Conservation (phyloP, 2,113 vertebrate species). For the Cricetomys ansorgei region DNA sequence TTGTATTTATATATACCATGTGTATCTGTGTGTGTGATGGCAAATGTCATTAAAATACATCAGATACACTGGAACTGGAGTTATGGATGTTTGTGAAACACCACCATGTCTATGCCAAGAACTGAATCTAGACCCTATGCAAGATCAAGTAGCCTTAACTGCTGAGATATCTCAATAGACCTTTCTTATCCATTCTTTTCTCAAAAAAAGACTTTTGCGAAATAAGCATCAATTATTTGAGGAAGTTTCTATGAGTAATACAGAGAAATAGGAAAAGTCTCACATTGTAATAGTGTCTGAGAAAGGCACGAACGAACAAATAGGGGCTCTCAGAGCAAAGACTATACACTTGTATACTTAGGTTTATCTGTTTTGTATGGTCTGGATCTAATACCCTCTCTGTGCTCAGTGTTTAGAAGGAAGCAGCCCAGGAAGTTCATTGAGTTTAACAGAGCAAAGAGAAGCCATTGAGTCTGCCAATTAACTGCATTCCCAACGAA, state of each 20-base stretch:
- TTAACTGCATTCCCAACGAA: neutral
- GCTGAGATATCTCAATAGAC: neutral
- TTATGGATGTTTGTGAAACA: neutral
- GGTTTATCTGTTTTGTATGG: accelerated
- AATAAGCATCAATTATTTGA: neutral
- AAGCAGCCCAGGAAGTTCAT: neutral
- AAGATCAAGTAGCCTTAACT: neutral
- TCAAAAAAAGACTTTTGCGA: neutral
- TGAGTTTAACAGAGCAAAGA: neutral
- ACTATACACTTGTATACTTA: neutral
- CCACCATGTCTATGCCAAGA: neutral
- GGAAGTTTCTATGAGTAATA: neutral
- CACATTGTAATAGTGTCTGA: neutral
- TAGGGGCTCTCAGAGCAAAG: neutral
- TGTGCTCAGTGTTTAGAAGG: neutral
- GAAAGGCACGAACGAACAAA: neutral
- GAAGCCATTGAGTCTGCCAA: neutral
- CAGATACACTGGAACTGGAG: neutral
- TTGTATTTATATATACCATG: neutral
- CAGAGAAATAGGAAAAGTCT: neutral
- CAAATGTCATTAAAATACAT: too few species aligned
- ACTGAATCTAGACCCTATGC: neutral
- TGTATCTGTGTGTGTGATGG: neutral
- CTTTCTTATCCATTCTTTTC: neutral
- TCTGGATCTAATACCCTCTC: neutral